A percentile compares a stretch with the other conserved stretches of the same genome.
These are phyloP conservation scores for Adelphocoris suturalis DNA, from an alignment of 2,888 invertebrate species.

Conservation along the genomic window DNA sequence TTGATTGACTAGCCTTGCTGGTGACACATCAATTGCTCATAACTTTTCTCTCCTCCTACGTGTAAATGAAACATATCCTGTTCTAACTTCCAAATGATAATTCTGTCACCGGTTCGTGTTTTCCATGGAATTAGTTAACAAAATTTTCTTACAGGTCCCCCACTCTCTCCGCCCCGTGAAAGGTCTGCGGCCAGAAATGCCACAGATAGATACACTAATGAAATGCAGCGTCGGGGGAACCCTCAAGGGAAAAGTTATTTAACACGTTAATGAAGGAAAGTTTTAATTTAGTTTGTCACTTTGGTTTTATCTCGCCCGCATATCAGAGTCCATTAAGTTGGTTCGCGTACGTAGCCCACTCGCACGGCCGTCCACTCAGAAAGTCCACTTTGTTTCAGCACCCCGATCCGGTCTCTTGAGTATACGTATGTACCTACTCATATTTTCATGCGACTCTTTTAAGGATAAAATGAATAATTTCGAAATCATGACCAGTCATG, in stretches of 20 bases:
- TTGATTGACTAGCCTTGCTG: neutral
- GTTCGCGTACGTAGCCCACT: neutral
- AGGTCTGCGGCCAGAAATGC: conserved; percentile 15
- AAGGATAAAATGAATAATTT: too few relatives aligned
- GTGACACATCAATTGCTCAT: neutral
- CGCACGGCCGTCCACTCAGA: conserved; percentile 18
- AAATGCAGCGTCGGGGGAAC: conserved; percentile 52
- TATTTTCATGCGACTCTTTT: too few relatives aligned
- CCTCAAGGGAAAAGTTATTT: conserved; percentile 63
- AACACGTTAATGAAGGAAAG: conserved; percentile 69
- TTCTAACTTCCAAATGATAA: conserved; percentile 7
- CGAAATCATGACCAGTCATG: too few relatives aligned
- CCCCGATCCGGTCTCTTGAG: neutral
- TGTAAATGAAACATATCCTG: neutral
- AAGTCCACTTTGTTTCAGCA: neutral
- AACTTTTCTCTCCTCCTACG: neutral
- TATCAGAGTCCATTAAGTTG: conserved; percentile 64
- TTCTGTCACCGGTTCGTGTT: conserved; percentile 4
- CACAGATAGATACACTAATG: conserved; percentile 61
- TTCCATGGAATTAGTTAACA: conserved; percentile 14
- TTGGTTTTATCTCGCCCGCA: conserved; percentile 62
- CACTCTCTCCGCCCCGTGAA: neutral
- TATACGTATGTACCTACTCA: neutral
- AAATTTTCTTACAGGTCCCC: neutral
- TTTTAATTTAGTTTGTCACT: conserved; percentile 69